phyloP scores from a whole-genome alignment of 2,113 vertebrate species.

The Platanista minor region DNA sequence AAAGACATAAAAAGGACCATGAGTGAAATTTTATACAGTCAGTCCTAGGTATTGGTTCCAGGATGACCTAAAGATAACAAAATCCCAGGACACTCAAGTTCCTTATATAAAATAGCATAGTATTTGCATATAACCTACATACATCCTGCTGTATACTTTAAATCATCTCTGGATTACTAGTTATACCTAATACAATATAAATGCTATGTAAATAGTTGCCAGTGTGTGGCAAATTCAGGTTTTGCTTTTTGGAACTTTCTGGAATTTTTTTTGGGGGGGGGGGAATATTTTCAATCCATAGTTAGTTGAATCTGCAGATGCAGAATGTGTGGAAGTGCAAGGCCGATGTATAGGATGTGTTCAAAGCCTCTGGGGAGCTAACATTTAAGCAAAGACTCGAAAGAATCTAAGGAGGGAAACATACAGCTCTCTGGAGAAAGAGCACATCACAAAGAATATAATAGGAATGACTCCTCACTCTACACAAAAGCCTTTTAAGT shows the following conservation, averaged over 20 bases:
- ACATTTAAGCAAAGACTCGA: neutral
- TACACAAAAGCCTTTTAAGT: neutral
- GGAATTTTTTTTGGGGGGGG: too few species aligned
- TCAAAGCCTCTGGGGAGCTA: neutral
- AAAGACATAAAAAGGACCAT: neutral
- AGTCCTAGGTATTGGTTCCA: neutral
- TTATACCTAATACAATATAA: neutral
- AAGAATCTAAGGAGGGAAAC: neutral
- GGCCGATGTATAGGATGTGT: neutral
- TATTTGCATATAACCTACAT: neutral
- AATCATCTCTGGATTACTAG: neutral
- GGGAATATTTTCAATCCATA: neutral
- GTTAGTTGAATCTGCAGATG: neutral
- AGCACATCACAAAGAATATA: neutral
- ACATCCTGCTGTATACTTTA: neutral
- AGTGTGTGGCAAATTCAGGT: neutral
- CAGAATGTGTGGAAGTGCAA: neutral
- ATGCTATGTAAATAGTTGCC: neutral
- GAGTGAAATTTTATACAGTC: neutral
- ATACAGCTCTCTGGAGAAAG: neutral
- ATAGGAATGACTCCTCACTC: neutral
- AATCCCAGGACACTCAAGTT: neutral
- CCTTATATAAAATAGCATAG: neutral
- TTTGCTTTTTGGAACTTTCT: neutral
- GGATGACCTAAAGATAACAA: neutral